Percentiles rank a stretch among this genome's conserved stretches.
Conservation (phyloP, 2,113 vertebrate species). For the Sclerurus mexicanus region DNA sequence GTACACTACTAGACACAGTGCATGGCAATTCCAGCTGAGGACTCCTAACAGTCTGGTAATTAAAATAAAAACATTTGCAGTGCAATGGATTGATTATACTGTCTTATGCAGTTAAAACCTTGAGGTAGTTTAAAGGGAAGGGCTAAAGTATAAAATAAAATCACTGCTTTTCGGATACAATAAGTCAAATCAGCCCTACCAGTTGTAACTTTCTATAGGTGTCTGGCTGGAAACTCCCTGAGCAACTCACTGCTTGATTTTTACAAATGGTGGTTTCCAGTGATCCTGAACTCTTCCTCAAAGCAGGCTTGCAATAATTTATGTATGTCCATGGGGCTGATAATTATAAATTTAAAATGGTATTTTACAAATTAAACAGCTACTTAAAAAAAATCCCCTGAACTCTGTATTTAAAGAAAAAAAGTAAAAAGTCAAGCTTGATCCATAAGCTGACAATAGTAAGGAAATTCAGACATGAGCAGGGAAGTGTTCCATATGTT, state of each 20-base stretch:
- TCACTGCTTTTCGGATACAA: background rate
- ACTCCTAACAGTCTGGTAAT: background rate
- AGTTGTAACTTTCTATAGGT: background rate
- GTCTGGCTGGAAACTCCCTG: background rate
- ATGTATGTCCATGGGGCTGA: background rate
- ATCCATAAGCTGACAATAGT: constrained; percentile 68
- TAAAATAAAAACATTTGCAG: background rate
- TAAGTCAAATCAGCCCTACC: background rate
- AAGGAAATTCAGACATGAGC: constrained; percentile 70
- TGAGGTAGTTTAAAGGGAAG: background rate
- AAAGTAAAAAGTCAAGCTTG: constrained; percentile 48
- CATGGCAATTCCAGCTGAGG: background rate
- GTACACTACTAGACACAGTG: background rate
- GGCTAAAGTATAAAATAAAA: background rate
- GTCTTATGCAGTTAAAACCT: background rate
- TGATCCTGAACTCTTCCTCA: background rate
- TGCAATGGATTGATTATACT: background rate
- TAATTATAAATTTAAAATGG: constrained; percentile 23
- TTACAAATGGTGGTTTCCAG: background rate
- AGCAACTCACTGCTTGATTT: background rate
- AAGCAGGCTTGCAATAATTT: background rate
- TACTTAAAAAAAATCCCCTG: background rate
- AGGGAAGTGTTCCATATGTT: constrained; percentile 81
- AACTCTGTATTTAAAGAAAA: background rate
- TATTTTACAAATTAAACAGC: constrained; percentile 46